These are phyloP conservation scores for Acanthisitta chloris DNA, from an alignment of 2,113 vertebrate genomes.

Conservation along the genomic window DNA sequence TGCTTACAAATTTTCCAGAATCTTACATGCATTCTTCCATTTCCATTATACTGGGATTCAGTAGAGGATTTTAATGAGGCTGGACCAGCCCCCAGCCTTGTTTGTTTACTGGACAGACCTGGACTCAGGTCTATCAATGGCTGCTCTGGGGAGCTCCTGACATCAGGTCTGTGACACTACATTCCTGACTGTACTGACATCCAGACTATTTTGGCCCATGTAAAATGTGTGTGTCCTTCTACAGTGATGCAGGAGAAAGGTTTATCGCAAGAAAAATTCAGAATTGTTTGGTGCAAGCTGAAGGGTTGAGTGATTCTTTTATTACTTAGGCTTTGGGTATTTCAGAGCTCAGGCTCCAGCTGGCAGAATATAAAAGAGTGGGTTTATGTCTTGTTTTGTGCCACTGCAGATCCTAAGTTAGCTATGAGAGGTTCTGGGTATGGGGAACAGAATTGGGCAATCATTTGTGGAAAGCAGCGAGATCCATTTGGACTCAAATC, in stretches of 20 bases:
- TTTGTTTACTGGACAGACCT: not conserved
- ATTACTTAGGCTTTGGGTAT: constrained; percentile 15
- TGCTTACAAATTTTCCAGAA: not conserved
- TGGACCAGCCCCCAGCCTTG: not conserved
- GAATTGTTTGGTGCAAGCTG: not conserved
- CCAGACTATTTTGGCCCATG: not conserved
- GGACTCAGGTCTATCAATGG: not conserved
- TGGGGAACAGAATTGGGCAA: not conserved
- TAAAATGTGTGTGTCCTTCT: not conserved
- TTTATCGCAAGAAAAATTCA: not conserved
- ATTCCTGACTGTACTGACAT: not conserved
- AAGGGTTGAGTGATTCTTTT: not conserved
- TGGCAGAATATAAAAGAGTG: constrained; percentile 32
- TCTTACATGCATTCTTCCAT: not conserved
- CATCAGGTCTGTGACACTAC: not conserved
- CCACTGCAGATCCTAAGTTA: constrained; percentile 4
- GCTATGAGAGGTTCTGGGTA: not conserved
- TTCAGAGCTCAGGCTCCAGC: constrained; percentile 22
- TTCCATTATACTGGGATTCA: not conserved
- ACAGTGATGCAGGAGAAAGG: not conserved
- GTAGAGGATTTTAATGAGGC: not conserved
- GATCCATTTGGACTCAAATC: not conserved
- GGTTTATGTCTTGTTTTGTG: constrained; percentile 19
- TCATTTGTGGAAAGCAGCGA: not conserved
- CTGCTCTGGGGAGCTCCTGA: not conserved